These are phyloP conservation scores for Galleria mellonella DNA, from an alignment of 1,140 invertebrate species.

Conservation along the genomic window DNA sequence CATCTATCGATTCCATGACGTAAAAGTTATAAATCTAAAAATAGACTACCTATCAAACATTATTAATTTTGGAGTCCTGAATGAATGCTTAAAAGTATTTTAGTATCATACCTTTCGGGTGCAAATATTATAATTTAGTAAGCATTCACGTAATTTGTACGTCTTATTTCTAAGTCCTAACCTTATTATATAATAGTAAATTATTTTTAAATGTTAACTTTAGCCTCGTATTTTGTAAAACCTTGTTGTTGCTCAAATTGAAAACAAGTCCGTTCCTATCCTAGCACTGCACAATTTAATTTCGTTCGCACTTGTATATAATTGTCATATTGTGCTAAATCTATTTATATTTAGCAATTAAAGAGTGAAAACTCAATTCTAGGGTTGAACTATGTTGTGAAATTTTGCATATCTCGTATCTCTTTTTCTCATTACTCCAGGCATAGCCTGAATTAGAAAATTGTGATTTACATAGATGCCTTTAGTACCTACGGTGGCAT, in stretches of 20 bases:
- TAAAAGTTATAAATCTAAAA: too few relatives aligned
- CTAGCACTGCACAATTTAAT: slow-evolving; percentile 23
- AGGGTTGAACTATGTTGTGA: slow-evolving; percentile 49
- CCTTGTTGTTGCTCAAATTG: slow-evolving; percentile 22
- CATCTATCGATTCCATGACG: too few relatives aligned
- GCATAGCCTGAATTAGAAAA: slow-evolving; percentile 48
- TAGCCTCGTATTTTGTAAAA: not conserved
- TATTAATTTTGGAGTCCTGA: too few relatives aligned
- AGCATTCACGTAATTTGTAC: too few relatives aligned
- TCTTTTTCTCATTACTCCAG: slow-evolving; percentile 34
- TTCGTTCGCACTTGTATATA: slow-evolving; percentile 11
- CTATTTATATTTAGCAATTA: not conserved
- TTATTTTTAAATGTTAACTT: too few relatives aligned
- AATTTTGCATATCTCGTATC: slow-evolving; percentile 57
- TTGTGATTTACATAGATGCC: slow-evolving; percentile 61
- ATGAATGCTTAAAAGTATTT: too few relatives aligned
- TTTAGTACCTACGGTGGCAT: slow-evolving; percentile 52
- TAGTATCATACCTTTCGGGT: too few relatives aligned
- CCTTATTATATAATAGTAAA: too few relatives aligned
- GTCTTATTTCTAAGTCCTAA: too few relatives aligned
- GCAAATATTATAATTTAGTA: too few relatives aligned
- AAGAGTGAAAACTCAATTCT: slow-evolving; percentile 6
- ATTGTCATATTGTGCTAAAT: slow-evolving; percentile 1
- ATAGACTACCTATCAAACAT: too few relatives aligned
- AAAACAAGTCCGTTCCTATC: slow-evolving; percentile 31